These are phyloP conservation scores for Tetrao urogallus DNA, from an alignment of 2,113 vertebrate genomes.

Conservation along the genomic window DNA sequence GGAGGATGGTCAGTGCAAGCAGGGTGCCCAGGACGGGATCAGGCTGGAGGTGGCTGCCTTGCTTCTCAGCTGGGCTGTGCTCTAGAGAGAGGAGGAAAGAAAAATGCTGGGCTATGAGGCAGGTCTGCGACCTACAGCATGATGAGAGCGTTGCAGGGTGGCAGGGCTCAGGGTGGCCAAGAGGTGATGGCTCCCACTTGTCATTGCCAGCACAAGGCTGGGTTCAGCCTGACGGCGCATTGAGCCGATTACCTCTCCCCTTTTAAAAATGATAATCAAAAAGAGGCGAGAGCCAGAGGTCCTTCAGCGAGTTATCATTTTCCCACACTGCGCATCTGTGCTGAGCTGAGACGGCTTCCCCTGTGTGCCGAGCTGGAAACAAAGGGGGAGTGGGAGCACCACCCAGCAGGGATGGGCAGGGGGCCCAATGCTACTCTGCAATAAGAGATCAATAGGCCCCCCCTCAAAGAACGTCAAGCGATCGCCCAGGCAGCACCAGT, in stretches of 20 bases:
- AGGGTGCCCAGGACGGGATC: neutral
- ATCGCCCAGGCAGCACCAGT: neutral
- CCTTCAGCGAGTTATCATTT: constrained; percentile 52
- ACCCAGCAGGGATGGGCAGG: neutral
- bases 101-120: constrained; percentile 23
- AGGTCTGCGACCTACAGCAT: constrained; percentile 58
- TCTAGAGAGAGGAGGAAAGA: neutral
- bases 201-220: constrained; percentile 24
- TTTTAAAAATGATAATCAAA: neutral
- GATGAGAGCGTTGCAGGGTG: constrained; percentile 60
- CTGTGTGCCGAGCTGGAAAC: constrained; percentile 69
- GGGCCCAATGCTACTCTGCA: neutral
- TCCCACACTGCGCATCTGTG: constrained; percentile 39
- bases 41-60: neutral
- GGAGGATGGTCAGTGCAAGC: neutral
- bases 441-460: neutral
- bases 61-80: neutral
- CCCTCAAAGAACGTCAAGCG: neutral
- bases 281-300: neutral
- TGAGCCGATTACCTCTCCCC: constrained; percentile 36
- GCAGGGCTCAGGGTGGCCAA: constrained; percentile 11
- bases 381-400: constrained; percentile 52
- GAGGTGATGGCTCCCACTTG: constrained; percentile 13
- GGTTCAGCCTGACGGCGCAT: neutral
- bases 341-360: constrained; percentile 70